These are phyloP conservation scores for Eledona agricola DNA, from an alignment of 2,888 invertebrate species.

Conservation along the genomic window DNA sequence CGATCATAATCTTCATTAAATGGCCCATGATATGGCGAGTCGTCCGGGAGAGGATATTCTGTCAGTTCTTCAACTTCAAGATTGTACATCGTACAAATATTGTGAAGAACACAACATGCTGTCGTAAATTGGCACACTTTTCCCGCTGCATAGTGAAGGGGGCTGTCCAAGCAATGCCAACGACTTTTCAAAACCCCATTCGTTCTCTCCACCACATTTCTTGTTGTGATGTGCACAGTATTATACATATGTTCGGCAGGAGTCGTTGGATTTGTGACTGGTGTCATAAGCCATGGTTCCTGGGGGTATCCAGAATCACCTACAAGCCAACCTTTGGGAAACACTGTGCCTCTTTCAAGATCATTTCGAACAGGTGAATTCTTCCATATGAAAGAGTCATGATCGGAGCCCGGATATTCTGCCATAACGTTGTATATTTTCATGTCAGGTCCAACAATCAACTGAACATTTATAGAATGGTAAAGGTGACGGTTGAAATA, in stretches of 20 bases:
- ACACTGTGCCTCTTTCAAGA: conserved; percentile 4
- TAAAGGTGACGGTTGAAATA: conserved; percentile 18
- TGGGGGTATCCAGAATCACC: conserved; percentile 28
- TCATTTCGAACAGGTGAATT: conserved; percentile 21
- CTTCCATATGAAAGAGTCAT: conserved; percentile 31
- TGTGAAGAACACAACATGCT: conserved; percentile 36
- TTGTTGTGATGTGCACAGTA: conserved; percentile 20
- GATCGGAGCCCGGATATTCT: conserved; percentile 27
- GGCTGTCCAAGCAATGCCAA: conserved; percentile 27
- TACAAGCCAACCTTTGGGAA: conserved; percentile 28
- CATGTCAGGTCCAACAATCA: conserved; percentile 8
- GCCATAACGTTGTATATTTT: conserved; percentile 9
- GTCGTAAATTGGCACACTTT: conserved; percentile 29
- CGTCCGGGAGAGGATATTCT: conserved; percentile 4
- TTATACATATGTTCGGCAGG: conserved; percentile 29
- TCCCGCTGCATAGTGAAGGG: conserved; percentile 20
- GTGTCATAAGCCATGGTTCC: conserved; percentile 34
- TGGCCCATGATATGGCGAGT: conserved; percentile 3
- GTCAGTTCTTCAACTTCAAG: conserved; percentile 5
- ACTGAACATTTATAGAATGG: conserved; percentile 29
- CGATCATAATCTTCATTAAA: too few relatives aligned
- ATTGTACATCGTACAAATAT: conserved; percentile 28
- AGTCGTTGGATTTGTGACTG: conserved; percentile 5
- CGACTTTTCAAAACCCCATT: conserved; percentile 25
- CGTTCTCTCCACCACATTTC: conserved; percentile 19